A percentile compares a stretch with the other conserved stretches of the same genome.
Evolutionary conservation across 2,888 invertebrate species (phyloP).

Genomic region (Seladonia tumulorum): DNA sequence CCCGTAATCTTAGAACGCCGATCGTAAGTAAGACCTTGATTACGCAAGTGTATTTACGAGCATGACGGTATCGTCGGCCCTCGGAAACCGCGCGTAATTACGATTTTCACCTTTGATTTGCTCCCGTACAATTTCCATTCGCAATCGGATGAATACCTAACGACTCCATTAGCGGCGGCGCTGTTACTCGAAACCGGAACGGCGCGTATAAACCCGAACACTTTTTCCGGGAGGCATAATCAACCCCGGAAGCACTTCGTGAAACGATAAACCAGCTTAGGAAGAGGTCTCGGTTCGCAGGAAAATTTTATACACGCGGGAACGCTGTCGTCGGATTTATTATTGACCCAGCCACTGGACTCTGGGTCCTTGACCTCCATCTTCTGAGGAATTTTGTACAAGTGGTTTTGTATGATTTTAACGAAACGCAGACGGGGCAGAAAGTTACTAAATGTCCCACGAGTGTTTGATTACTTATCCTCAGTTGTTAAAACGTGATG

Average conservation of each 20-base stretch:
- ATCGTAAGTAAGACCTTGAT: conserved; percentile 37
- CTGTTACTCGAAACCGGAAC: background rate
- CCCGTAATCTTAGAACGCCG: conserved; percentile 23
- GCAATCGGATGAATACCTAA: conserved; percentile 44
- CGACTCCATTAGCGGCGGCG: conserved; percentile 35
- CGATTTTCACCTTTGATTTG: conserved; percentile 43
- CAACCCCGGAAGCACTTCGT: background rate
- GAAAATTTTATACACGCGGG: background rate
- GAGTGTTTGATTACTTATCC: too few species aligned
- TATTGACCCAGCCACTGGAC: background rate
- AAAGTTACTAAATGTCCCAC: too few species aligned
- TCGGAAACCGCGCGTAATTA: conserved; percentile 35
- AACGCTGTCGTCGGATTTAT: background rate
- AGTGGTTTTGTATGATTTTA: too few species aligned
- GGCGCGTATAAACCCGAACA: background rate
- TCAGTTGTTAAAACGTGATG: too few species aligned
- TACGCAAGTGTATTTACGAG: conserved; percentile 35
- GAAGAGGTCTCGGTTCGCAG: too few species aligned
- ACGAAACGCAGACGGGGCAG: too few species aligned
- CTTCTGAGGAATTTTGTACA: too few species aligned
- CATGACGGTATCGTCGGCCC: conserved; percentile 35
- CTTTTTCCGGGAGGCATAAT: conserved; percentile 3
- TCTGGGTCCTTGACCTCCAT: too few species aligned
- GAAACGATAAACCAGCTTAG: background rate
- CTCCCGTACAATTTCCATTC: conserved; percentile 36